Percentiles rank a stretch among this genome's conserved stretches.
phyloP scores from a whole-genome alignment of 1,140 invertebrate genomes.

The Anoplophora glabripennis region DNA sequence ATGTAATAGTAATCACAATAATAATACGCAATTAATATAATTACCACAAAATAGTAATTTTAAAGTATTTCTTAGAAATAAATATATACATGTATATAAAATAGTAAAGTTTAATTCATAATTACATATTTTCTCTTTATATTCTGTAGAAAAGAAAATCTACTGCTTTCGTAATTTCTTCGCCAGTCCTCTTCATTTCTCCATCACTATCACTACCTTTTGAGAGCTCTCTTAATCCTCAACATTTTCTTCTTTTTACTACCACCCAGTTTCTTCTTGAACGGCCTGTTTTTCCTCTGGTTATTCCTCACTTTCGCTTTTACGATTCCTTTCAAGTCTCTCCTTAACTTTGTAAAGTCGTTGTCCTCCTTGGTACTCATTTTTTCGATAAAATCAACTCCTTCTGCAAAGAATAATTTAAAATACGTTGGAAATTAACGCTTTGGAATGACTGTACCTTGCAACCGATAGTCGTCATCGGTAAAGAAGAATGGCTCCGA shows the following conservation, averaged over 20 bases:
- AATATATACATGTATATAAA: too few species aligned
- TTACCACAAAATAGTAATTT: too few species aligned
- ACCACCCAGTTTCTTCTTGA: conserved; percentile 42
- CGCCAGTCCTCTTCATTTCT: too few species aligned
- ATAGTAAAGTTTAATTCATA: too few species aligned
- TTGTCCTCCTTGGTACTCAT: conserved; percentile 36
- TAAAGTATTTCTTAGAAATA: too few species aligned
- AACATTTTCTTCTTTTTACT: conserved; percentile 35
- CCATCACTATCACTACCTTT: conserved; percentile 19
- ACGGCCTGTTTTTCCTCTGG: conserved; percentile 53
- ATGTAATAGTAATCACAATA: too few species aligned
- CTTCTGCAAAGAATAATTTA: conserved; percentile 53
- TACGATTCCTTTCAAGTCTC: conserved; percentile 59
- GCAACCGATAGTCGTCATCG: conserved; percentile 54
- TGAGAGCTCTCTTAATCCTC: conserved; percentile 38
- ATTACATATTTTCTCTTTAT: too few species aligned
- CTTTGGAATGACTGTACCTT: conserved; percentile 49
- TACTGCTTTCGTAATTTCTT: too few species aligned
- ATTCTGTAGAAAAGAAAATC: too few species aligned
- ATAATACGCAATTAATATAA: too few species aligned
- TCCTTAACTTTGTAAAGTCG: conserved; percentile 49
- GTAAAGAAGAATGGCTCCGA: conserved; percentile 59
- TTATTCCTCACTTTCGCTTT: conserved; percentile 61
- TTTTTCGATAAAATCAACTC: conserved; percentile 56
- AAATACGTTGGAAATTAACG: conserved; percentile 13